phyloP scores from a whole-genome alignment of 2,888 invertebrate species.

The Acanthosepion lycidas region DNA sequence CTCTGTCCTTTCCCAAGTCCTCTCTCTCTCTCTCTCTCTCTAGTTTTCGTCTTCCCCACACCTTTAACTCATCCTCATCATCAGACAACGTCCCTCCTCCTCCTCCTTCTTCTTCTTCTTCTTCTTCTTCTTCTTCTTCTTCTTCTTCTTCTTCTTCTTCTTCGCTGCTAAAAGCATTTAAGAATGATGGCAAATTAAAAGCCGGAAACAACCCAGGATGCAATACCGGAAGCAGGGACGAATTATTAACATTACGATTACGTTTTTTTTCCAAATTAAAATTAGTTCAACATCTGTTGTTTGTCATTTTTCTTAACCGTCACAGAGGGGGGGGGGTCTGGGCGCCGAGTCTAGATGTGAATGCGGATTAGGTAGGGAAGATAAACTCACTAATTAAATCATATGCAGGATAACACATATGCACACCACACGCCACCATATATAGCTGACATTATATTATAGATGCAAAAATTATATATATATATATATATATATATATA shows the following conservation, averaged over 20 bases:
- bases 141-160: neutral
- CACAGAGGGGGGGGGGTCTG: too few relatives aligned
- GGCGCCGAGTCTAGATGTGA: conserved; percentile 17
- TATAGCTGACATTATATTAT: neutral
- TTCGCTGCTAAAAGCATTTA: neutral
- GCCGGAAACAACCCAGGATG: conserved; percentile 14
- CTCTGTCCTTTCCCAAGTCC: neutral
- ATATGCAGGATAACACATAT: neutral
- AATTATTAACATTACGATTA: neutral
- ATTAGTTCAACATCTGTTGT: conserved; percentile 22
- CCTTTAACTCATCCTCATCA: neutral
- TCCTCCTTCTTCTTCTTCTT: conserved; percentile 14
- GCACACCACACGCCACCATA: neutral
- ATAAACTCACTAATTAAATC: neutral
- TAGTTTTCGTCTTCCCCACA: neutral
- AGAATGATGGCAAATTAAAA: conserved; percentile 33
- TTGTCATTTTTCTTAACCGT: neutral
- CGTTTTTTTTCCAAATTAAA: neutral
- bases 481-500: too few relatives aligned
- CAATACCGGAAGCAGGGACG: conserved; percentile 20
- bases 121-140: neutral
- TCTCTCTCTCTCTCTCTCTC: neutral
- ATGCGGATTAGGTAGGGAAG: neutral
- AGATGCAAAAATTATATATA: too few relatives aligned
- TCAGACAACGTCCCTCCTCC: neutral